Conservation (phyloP, 92 coral and sea anemone species). For the Epizoanthus ramosus region DNA sequence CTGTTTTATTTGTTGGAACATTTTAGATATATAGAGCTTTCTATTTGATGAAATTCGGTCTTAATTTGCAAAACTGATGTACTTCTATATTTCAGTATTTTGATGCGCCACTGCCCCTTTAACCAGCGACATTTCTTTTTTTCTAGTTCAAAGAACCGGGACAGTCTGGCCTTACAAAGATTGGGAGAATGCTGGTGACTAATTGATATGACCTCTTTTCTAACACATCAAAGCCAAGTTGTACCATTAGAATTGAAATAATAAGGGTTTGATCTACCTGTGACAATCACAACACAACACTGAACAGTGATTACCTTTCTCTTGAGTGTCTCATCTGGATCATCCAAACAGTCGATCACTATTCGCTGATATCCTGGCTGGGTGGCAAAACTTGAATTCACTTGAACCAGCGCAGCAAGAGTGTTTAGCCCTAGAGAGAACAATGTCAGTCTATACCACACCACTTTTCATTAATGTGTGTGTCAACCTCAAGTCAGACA, state of each 20-base stretch:
- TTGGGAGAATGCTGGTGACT: not conserved
- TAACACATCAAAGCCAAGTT: too few relatives aligned
- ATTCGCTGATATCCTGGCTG: slow-evolving; percentile 87
- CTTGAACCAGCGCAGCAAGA: slow-evolving; percentile 80
- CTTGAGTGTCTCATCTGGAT: slow-evolving; percentile 91
- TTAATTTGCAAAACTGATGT: too few relatives aligned
- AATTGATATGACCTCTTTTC: not conserved
- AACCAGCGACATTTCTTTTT: too few relatives aligned
- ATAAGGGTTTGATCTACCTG: not conserved
- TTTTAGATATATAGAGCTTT: too few relatives aligned
- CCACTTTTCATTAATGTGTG: not conserved
- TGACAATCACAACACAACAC: too few relatives aligned
- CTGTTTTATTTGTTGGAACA: too few relatives aligned
- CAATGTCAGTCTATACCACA: not conserved
- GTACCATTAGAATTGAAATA: not conserved
- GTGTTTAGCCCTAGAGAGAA: slow-evolving; percentile 72
- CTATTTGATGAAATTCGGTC: too few relatives aligned
- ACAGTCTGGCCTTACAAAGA: too few relatives aligned
- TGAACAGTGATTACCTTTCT: slow-evolving; percentile 70
- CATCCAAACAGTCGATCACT: slow-evolving; percentile 88
- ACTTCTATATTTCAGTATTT: too few relatives aligned
- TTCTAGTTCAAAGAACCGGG: too few relatives aligned
- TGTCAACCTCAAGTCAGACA: not conserved
- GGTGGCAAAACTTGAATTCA: slow-evolving; percentile 77
- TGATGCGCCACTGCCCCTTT: too few relatives aligned